Base-by-base conservation (phyloP, 2,113 vertebrate genomes). In the Clarias macrocephalus region DNA sequence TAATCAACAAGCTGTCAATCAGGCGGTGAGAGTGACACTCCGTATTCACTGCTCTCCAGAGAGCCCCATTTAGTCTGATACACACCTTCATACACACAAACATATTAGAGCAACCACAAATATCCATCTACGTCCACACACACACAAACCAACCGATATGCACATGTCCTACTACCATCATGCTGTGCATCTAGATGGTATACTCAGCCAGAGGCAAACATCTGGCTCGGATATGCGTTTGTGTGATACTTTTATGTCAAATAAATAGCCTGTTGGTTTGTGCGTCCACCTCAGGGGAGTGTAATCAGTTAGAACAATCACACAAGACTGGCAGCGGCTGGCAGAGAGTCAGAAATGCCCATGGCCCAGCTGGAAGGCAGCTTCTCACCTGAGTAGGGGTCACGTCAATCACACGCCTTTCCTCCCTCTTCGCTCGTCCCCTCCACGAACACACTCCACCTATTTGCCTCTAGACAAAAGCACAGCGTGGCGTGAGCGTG, bases 1-100 rank as follows among this genome's bases (percentile, higher is more conserved):
- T 94, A 95, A 96, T 98, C 97, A 96, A 95, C 95, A 94, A 94
- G 93, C 96, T 96, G 96, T 96, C 96, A 96, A 95, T 97, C 95
- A 96, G 93, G 93, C 95, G 93, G 93, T 93, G 93, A 56, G 89
- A 95, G 92, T 96, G 95, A 96, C 92, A 93, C 94, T 93, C 91
- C 91, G 95, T 96, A 96, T 96, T 96, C 95, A 95, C 94, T 48
- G 76, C 82, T 85, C 88, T 77, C 96, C 94, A 96, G 95, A 95
- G 96, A 95, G 33, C 93, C 93, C 95, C 94, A 95, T 96, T 96
- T 96, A 96, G 87, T 87, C 68, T 80, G 72, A 75, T 65, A 72
- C 30, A 88, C 70, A 76, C 52, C 30, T 42, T 57, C 21, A 60
- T 65, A 81, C 30, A 76, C 18, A 59, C 56, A 73, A 52, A 73